These are phyloP conservation scores for Conchocele bisecta DNA, from an alignment of 2,888 invertebrate genomes.

Conservation along the genomic window DNA sequence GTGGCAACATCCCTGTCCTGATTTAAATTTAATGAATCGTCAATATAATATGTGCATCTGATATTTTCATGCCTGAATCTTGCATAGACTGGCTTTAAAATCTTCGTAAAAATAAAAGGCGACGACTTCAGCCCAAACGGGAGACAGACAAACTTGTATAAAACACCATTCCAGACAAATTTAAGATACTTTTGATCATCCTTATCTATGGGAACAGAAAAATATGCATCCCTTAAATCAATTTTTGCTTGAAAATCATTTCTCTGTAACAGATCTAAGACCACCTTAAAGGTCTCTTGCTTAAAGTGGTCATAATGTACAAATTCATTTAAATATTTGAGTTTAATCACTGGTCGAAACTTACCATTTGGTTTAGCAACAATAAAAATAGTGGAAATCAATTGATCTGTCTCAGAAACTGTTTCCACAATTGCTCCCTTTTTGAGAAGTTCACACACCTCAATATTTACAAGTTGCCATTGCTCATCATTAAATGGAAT, in stretches of 20 bases:
- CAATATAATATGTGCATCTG: constrained; percentile 45
- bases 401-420: not conserved
- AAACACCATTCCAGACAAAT: constrained; percentile 15
- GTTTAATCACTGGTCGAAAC: constrained; percentile 30
- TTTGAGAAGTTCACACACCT: not conserved
- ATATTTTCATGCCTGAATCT: constrained; percentile 28
- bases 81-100: constrained; percentile 28
- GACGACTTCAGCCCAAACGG: constrained; percentile 32
- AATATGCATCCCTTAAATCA: constrained; percentile 10
- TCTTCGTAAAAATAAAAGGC: constrained; percentile 49
- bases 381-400: constrained; percentile 27
- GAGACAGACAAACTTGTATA: constrained; percentile 30
- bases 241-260: constrained; percentile 31
- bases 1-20: not conserved
- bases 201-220: constrained; percentile 9
- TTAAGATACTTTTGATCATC: constrained; percentile 19
- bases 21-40: constrained; percentile 57
- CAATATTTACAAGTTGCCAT: not conserved
- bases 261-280: constrained; percentile 17
- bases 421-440: not conserved
- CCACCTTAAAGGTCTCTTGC: constrained; percentile 5
- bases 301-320: constrained; percentile 36
- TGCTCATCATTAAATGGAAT: not conserved
- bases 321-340: constrained; percentile 29
- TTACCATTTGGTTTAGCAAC: constrained; percentile 23